Conservation (phyloP, 2,888 invertebrate species). For the Drosophila peninsularis region DNA sequence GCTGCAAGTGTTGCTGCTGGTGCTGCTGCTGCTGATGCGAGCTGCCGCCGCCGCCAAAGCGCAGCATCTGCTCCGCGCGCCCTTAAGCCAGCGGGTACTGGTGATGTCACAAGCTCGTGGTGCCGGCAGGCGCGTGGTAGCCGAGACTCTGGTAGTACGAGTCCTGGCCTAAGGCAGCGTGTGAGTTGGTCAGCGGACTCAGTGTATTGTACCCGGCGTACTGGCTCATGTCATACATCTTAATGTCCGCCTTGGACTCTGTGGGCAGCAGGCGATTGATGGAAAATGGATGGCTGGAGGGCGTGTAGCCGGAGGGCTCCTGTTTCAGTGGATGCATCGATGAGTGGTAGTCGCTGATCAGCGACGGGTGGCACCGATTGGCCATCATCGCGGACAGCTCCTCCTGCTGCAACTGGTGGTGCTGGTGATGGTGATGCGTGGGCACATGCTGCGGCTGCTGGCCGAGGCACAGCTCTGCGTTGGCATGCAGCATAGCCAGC, state of each 20-base stretch:
- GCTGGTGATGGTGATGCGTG: conserved; percentile 85
- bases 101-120: conserved; percentile 95
- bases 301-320: conserved; percentile 91
- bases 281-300: conserved; percentile 96
- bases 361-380: conserved; percentile 87
- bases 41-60: conserved; percentile 57
- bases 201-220: conserved; percentile 88
- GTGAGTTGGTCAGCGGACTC: conserved; percentile 87
- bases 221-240: conserved; percentile 94
- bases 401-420: conserved; percentile 86
- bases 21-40: conserved; percentile 56
- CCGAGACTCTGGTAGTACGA: conserved; percentile 94
- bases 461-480: conserved; percentile 87
- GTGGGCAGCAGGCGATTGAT: conserved; percentile 96
- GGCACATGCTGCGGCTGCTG: conserved; percentile 86
- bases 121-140: conserved; percentile 89
- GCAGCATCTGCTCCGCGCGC: conserved; percentile 84
- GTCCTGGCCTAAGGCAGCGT: conserved; percentile 88
- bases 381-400: conserved; percentile 89
- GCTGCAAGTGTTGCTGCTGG: conserved; percentile 64
- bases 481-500: conserved; percentile 89
- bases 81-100: conserved; percentile 94
- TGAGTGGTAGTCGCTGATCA: conserved; percentile 87
- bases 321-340: conserved; percentile 90
- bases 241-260: conserved; percentile 94